phyloP scores from a whole-genome alignment of 2,888 invertebrate species.

The Heliconius hortense region DNA sequence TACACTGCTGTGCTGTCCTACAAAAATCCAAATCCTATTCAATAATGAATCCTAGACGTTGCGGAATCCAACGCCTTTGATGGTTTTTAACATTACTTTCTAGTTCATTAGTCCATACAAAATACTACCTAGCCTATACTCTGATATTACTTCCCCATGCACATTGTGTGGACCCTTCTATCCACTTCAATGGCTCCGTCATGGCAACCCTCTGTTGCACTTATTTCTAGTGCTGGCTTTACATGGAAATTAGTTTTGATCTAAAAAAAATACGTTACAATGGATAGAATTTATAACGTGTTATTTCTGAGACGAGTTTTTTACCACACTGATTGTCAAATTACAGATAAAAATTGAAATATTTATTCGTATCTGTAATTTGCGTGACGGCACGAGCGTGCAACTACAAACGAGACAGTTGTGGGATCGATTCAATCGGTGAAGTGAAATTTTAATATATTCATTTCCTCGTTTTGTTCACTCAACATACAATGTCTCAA shows the following conservation, averaged over 20 bases:
- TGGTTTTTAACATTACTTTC: background rate
- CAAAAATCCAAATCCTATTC: too few species aligned
- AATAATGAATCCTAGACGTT: background rate
- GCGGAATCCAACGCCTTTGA: background rate
- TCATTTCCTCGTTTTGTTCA: too few species aligned
- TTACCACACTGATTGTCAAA: too few species aligned
- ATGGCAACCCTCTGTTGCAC: slow-evolving; percentile 11
- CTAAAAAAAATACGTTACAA: background rate
- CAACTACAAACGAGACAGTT: too few species aligned
- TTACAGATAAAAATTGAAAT: too few species aligned
- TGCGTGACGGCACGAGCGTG: too few species aligned
- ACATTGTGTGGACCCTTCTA: slow-evolving; percentile 13
- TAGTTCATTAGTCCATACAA: slow-evolving; percentile 12
- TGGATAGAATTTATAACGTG: background rate
- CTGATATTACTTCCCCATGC: background rate
- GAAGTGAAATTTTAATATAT: too few species aligned
- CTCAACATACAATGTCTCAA: too few species aligned
- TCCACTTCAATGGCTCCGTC: slow-evolving; percentile 10
- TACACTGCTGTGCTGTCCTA: too few species aligned
- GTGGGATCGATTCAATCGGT: too few species aligned
- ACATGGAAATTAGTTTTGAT: background rate
- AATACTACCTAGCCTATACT: slow-evolving; percentile 6
- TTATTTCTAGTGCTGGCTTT: slow-evolving; percentile 1
- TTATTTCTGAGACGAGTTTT: too few species aligned
- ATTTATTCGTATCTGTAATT: too few species aligned